Evolutionary conservation across 2,797 vertebrate species (phyloP).

Genomic region (Todus mexicanus): DNA sequence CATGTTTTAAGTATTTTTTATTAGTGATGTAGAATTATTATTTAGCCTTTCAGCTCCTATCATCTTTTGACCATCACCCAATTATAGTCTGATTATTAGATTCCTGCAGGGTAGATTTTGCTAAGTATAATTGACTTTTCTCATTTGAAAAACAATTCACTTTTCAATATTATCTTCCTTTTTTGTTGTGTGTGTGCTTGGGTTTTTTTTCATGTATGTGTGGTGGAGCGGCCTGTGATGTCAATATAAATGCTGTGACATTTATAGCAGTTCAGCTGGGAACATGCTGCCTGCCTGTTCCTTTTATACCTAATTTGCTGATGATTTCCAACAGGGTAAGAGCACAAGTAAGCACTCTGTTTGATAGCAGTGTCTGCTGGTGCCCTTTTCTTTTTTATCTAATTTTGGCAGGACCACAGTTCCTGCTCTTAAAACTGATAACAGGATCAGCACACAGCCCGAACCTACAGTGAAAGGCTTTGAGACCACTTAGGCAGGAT

Average conservation of each 20-base stretch:
- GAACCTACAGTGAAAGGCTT: not conserved
- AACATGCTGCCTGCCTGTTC: not conserved
- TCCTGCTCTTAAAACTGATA: conserved; percentile 47
- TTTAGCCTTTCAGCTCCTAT: not conserved
- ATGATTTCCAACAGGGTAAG: conserved; percentile 32
- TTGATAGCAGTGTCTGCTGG: conserved; percentile 16
- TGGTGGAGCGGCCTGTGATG: not conserved
- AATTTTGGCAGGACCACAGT: conserved; percentile 46
- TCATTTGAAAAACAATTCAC: not conserved
- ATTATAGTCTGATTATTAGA: not conserved
- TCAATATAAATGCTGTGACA: conserved; percentile 19
- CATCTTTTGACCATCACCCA: not conserved
- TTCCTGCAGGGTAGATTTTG: not conserved
- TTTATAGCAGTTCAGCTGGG: conserved; percentile 46
- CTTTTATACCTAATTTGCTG: conserved; percentile 40
- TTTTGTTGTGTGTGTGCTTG: not conserved
- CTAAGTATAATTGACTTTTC: not conserved
- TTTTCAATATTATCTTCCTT: not conserved
- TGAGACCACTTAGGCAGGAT: not conserved
- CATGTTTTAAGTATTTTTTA: not conserved
- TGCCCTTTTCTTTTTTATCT: conserved; percentile 6
- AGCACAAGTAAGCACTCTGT: conserved; percentile 18
- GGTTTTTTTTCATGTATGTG: too few relatives aligned
- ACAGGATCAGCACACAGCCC: not conserved
- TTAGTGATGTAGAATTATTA: not conserved